Conservation (phyloP, 2,797 vertebrate species). For the Chanos chanos region DNA sequence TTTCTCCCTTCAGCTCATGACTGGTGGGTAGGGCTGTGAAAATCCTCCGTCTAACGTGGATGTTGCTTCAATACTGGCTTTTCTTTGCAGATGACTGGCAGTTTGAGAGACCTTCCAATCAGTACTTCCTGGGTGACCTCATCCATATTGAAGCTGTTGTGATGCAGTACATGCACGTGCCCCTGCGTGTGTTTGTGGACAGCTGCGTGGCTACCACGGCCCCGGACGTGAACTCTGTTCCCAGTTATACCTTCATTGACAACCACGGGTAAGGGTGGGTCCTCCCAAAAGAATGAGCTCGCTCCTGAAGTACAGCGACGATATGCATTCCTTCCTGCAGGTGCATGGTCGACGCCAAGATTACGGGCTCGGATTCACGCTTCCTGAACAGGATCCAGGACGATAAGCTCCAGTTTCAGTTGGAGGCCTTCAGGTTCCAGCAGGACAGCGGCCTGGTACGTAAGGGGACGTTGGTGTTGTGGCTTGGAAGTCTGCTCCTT, state of each 20-base stretch:
- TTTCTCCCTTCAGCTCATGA: constrained; percentile 66
- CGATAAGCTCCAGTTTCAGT: constrained; percentile 54
- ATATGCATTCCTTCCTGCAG: too few species aligned
- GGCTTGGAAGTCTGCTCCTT: neutral
- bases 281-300: fast-evolving
- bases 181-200: too few species aligned
- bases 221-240: constrained; percentile 9
- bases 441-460: constrained; percentile 43
- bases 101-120: too few species aligned
- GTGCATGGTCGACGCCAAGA: constrained; percentile 58
- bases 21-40: too few species aligned
- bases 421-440: constrained; percentile 68
- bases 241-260: constrained; percentile 63
- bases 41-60: too few species aligned
- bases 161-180: too few species aligned
- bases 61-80: neutral
- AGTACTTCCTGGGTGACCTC: too few species aligned
- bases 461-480: neutral
- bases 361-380: constrained; percentile 56
- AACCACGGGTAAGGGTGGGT: constrained; percentile 52
- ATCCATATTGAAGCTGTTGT: too few species aligned
- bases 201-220: too few species aligned
- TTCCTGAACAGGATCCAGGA: constrained; percentile 49
- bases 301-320: too few species aligned
- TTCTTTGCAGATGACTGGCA: constrained; percentile 59